These are phyloP conservation scores for Rhinogobio ventralis DNA, from an alignment of 2,797 vertebrate species.

Conservation along the genomic window DNA sequence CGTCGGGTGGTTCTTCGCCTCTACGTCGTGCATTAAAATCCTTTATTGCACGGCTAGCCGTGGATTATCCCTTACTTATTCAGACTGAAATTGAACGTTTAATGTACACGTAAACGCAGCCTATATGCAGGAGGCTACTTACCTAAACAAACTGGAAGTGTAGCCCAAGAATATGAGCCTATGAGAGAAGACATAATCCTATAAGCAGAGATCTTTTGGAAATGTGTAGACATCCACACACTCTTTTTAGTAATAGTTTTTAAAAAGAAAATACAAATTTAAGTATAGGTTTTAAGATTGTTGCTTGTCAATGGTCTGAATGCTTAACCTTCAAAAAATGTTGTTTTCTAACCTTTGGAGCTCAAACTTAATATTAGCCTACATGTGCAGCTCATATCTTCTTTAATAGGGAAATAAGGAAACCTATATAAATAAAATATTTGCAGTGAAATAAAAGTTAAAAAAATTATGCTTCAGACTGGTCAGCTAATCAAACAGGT, in stretches of 20 bases:
- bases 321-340: neutral
- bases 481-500: neutral
- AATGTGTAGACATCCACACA: neutral
- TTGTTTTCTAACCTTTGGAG: neutral
- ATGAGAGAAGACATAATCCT: neutral
- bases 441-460: neutral
- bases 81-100: neutral
- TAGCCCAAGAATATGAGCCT: conserved; percentile 1
- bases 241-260: neutral
- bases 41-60: too few relatives aligned
- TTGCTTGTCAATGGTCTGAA: neutral
- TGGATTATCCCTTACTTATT: too few relatives aligned
- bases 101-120: neutral
- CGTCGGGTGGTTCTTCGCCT: too few relatives aligned
- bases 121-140: neutral
- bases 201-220: neutral
- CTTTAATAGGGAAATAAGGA: neutral
- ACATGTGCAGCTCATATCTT: neutral
- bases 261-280: too few relatives aligned
- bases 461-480: neutral
- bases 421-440: neutral
- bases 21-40: too few relatives aligned
- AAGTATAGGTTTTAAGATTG: too few relatives aligned
- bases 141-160: conserved; percentile 14
- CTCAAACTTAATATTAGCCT: neutral